Evolutionary conservation across 2,113 vertebrate genomes (phyloP).

Genomic region (Otolemur garnettii): DNA sequence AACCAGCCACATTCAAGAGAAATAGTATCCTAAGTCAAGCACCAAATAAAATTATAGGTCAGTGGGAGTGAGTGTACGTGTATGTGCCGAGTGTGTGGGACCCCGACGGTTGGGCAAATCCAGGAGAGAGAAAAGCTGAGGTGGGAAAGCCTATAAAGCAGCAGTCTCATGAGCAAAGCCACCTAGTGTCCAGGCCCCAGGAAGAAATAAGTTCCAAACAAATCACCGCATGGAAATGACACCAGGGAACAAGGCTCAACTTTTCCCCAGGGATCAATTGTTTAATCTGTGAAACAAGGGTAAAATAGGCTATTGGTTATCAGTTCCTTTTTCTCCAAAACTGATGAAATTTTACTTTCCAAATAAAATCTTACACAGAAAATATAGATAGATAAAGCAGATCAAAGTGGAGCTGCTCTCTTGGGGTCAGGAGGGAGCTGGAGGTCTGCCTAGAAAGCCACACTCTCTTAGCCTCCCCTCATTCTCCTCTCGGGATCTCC

Average conservation of each 20-base stretch:
- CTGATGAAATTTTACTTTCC: neutral
- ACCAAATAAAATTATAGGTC: neutral
- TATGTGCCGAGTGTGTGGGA: neutral
- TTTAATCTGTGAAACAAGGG: neutral
- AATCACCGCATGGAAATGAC: neutral
- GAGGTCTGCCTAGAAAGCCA: neutral
- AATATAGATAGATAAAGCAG: neutral
- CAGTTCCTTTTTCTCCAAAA: neutral
- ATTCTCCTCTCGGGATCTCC: neutral
- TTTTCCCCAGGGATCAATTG: neutral
- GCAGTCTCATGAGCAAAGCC: neutral
- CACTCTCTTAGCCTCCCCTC: neutral
- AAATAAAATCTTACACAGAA: slow-evolving; percentile 1
- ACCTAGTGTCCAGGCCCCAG: neutral
- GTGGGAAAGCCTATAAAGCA: neutral
- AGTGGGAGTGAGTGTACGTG: neutral
- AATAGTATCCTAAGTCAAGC: neutral
- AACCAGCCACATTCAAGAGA: neutral
- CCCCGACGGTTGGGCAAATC: neutral
- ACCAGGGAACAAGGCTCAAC: neutral
- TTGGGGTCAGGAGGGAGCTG: neutral
- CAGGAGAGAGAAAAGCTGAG: neutral
- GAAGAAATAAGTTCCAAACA: neutral
- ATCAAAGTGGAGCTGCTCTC: neutral
- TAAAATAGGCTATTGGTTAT: neutral